phyloP scores from a whole-genome alignment of 35 echinoderm and acorn worm species.

The Ophioderma brevispina region DNA sequence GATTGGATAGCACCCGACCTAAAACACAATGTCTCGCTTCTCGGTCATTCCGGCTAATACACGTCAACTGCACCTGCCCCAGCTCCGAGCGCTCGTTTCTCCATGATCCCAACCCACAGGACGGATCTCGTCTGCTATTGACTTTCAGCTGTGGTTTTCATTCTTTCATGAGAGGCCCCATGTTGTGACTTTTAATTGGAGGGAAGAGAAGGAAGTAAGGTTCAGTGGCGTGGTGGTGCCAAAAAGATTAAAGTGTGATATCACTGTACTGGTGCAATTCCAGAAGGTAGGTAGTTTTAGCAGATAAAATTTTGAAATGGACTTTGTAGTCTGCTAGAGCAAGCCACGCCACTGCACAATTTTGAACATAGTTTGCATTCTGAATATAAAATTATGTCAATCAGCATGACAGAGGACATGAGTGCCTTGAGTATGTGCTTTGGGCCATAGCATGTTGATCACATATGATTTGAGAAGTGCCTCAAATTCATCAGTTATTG shows the following conservation, averaged over 20 bases:
- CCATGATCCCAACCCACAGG: conserved; percentile 51
- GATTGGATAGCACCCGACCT: neutral
- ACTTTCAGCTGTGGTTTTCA: conserved; percentile 68
- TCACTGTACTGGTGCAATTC: conserved; percentile 46
- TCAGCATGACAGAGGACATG: too few relatives aligned
- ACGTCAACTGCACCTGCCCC: conserved; percentile 55
- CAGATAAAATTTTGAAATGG: too few relatives aligned
- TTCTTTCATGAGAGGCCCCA: conserved; percentile 35
- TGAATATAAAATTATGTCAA: too few relatives aligned
- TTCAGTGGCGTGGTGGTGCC: conserved; percentile 56
- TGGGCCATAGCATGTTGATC: too few relatives aligned
- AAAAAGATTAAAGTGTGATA: conserved; percentile 55
- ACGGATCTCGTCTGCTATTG: conserved; percentile 39
- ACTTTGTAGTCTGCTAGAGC: too few relatives aligned
- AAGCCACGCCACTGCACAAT: too few relatives aligned
- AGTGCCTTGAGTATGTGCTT: too few relatives aligned
- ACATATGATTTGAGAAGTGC: too few relatives aligned
- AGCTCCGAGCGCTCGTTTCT: conserved; percentile 59
- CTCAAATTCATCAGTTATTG: too few relatives aligned
- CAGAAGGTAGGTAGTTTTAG: conserved; percentile 73
- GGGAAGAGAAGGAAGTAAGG: conserved; percentile 20
- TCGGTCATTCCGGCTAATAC: conserved; percentile 42
- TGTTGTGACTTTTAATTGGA: conserved; percentile 53
- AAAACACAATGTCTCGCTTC: conserved; percentile 47
- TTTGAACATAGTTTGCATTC: too few relatives aligned